Base-by-base conservation (phyloP, 2,797 vertebrate genomes). In the Australoheros facetus region DNA sequence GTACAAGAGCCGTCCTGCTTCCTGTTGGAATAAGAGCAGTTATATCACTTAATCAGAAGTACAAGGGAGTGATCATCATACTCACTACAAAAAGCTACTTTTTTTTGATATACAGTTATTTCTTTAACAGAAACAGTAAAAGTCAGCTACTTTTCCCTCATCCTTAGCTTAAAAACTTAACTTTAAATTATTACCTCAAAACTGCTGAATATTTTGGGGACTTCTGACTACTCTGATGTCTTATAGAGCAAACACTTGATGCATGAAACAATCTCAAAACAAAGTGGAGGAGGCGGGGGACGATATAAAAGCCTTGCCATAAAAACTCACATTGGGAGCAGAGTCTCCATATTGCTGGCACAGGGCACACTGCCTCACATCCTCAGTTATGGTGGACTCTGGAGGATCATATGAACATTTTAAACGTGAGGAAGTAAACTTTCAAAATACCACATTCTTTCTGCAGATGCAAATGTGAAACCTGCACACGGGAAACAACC, bases 1-100 rank as follows among this genome's bases (percentile, higher is more conserved):
- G 86, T 98, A 98, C 75, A 99, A 82, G 57, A 99, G 94, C 54
- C 97, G 94, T 1, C 97, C 97, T 1, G 96, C 96, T 7, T 97
- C 97, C 97, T 98, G 26, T 17, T 4, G 66, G 56, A 28, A 56
- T 7, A 57, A 56, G 78, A 59, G 59, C 1, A 66, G 48, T 17
- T 16, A 73, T 8, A 5, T 54, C 9, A 19, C 1, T 57, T 26
- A 78, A 30, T n/a, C 12, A 21, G 8, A 19, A 34, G 34, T 1
- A 80, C 5, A 60, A 6, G 26, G 2, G 5, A 13, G 1, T 0
- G 1, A 14, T 39, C 64, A 71, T 64, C 48, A 51, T 16, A 42
- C 28, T 7, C 5, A 72, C 11, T 75, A 30, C 32, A 32, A 17
- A 57, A 10, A 19, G n/a, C 17, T 53, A 9, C 19, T 53, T 9